Conservation (phyloP, 2,888 invertebrate genomes). For the Cantharis nigra region DNA sequence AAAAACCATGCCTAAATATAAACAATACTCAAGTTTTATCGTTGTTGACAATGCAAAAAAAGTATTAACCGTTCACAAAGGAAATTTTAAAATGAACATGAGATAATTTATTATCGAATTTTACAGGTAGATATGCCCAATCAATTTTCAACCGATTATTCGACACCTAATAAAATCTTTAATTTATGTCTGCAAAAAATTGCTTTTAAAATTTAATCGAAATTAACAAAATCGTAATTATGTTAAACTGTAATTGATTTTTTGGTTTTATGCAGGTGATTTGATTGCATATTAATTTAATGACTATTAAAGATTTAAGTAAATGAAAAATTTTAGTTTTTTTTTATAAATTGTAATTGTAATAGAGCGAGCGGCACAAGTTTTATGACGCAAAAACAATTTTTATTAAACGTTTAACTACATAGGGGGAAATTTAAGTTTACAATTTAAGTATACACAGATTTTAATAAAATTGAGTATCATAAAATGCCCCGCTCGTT, state of each 20-base stretch:
- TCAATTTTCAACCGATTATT: background rate
- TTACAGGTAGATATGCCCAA: background rate
- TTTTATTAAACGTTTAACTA: background rate
- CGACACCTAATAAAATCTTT: background rate
- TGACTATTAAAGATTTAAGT: background rate
- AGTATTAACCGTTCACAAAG: background rate
- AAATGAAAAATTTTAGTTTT: background rate
- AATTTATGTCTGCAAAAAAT: background rate
- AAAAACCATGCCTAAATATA: background rate
- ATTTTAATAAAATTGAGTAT: conserved; percentile 29
- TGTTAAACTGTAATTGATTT: background rate
- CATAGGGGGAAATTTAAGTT: background rate
- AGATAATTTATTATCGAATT: background rate
- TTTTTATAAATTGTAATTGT: background rate
- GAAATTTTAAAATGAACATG: background rate
- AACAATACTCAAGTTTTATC: background rate
- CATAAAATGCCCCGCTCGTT: conserved; percentile 24
- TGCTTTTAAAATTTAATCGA: background rate
- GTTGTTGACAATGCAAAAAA: background rate
- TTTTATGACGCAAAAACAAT: background rate
- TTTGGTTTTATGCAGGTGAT: background rate
- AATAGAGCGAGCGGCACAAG: background rate
- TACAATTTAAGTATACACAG: conserved; percentile 16
- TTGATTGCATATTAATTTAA: background rate
- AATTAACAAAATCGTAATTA: background rate